phyloP scores from a whole-genome alignment of 2,113 vertebrate genomes.

The Ariopsis seemanni region DNA sequence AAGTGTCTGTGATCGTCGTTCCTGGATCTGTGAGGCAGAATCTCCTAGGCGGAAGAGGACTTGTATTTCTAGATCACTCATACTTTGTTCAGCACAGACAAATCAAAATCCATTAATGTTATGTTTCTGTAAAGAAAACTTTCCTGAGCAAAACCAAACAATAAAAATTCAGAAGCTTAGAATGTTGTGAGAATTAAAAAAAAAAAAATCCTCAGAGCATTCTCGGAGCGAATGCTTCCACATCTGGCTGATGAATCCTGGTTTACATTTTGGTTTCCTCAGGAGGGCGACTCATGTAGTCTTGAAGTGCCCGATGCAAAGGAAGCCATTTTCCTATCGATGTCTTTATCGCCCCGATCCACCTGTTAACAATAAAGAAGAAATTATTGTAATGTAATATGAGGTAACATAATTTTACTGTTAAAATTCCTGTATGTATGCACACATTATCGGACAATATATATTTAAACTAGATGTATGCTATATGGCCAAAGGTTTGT shows the following conservation, averaged over 20 bases:
- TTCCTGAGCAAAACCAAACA: not conserved
- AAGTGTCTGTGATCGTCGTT: no score
- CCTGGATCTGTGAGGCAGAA: no score
- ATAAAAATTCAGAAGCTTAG: not conserved
- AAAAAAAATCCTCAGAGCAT: not conserved
- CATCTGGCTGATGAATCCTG: not conserved
- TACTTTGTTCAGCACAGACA: no score
- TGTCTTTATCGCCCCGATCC: constrained; percentile 82
- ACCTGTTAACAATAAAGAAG: constrained; percentile 68
- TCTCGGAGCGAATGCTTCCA: not conserved
- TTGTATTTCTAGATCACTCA: no score
- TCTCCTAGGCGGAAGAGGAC: no score
- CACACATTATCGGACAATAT: not conserved
- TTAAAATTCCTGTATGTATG: not conserved
- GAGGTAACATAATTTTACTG: not conserved
- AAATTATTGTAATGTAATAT: not conserved
- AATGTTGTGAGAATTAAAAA: not conserved
- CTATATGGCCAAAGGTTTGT: not conserved
- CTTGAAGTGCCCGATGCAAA: constrained; percentile 82
- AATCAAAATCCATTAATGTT: not conserved
- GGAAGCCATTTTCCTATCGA: constrained; percentile 89
- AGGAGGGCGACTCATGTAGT: constrained; percentile 78
- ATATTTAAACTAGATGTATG: not conserved
- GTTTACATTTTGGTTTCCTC: constrained; percentile 86
- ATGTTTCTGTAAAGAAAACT: not conserved